A percentile compares a stretch with the other conserved stretches of the same genome.
Conservation (phyloP, 1,140 invertebrate genomes). For the Dreissena rostriformis region DNA sequence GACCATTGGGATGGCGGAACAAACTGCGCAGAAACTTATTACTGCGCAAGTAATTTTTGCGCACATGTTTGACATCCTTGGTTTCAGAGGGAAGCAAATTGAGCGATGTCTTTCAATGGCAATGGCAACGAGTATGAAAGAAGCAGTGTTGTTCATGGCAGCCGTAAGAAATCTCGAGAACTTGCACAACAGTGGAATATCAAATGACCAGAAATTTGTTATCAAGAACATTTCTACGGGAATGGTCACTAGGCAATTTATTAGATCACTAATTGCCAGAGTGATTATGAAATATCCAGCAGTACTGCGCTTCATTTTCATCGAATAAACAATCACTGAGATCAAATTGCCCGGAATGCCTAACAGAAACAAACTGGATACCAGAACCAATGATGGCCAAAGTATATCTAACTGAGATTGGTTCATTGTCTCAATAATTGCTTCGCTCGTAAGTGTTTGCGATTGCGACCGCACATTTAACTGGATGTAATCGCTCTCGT, state of each 20-base stretch:
- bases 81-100: slow-evolving; percentile 46
- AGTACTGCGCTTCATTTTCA: slow-evolving; percentile 50
- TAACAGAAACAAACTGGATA: slow-evolving; percentile 29
- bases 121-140: slow-evolving; percentile 24
- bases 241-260: slow-evolving; percentile 35
- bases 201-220: slow-evolving; percentile 42
- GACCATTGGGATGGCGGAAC: slow-evolving; percentile 41
- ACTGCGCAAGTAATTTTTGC: slow-evolving; percentile 25
- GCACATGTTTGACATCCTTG: neutral
- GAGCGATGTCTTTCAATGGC: slow-evolving; percentile 43
- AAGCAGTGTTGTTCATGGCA: slow-evolving; percentile 43
- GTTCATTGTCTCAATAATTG: slow-evolving; percentile 26
- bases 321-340: slow-evolving; percentile 35
- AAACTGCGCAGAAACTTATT: slow-evolving; percentile 16
- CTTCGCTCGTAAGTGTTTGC: slow-evolving; percentile 11
- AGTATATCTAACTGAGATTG: slow-evolving; percentile 28
- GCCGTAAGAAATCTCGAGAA: slow-evolving; percentile 34
- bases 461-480: too few species aligned
- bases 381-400: slow-evolving; percentile 41
- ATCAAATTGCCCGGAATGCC: slow-evolving; percentile 46
- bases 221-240: slow-evolving; percentile 44
- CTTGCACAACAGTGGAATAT: slow-evolving; percentile 43
- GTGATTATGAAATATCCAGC: slow-evolving; percentile 50
- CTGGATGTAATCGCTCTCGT: too few species aligned
- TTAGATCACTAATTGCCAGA: slow-evolving; percentile 44